Percentiles rank a stretch among this genome's conserved stretches.
Conservation (phyloP, 2,113 vertebrate genomes). For the Psammodynastes pulverulentus region DNA sequence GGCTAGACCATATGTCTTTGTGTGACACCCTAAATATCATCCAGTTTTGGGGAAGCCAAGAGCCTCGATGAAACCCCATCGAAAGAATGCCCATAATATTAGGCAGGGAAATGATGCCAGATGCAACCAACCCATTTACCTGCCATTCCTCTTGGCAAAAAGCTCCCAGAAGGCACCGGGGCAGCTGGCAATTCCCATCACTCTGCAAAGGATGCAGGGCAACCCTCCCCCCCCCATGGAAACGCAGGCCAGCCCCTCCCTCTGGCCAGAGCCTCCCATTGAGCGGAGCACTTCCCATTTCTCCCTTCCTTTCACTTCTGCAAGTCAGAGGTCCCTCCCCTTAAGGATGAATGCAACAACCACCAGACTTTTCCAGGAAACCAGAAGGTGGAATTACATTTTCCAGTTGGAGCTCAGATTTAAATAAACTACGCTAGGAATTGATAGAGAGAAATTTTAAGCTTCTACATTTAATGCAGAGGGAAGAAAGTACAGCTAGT, state of each 20-base stretch:
- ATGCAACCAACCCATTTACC: neutral
- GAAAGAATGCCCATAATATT: neutral
- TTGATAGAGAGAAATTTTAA: neutral
- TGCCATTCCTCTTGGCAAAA: neutral
- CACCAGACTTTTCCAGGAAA: neutral
- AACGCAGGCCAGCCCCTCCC: neutral
- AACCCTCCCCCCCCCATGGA: too few relatives aligned
- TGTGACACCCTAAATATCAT: neutral
- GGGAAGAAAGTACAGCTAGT: neutral
- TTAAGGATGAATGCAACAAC: neutral
- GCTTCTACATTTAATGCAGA: neutral
- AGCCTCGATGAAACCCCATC: neutral
- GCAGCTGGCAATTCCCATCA: neutral
- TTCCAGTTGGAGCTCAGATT: neutral
- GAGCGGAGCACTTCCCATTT: neutral
- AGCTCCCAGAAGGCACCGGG: neutral
- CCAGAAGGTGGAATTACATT: neutral
- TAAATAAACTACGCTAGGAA: neutral
- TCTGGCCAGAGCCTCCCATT: neutral
- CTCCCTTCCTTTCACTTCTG: neutral
- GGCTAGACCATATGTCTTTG: neutral
- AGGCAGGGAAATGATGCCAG: neutral
- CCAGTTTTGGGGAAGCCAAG: neutral
- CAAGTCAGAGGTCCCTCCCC: neutral
- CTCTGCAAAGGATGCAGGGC: neutral